Conservation (phyloP, 1,140 invertebrate species). For the Drosophila mojavensis region DNA sequence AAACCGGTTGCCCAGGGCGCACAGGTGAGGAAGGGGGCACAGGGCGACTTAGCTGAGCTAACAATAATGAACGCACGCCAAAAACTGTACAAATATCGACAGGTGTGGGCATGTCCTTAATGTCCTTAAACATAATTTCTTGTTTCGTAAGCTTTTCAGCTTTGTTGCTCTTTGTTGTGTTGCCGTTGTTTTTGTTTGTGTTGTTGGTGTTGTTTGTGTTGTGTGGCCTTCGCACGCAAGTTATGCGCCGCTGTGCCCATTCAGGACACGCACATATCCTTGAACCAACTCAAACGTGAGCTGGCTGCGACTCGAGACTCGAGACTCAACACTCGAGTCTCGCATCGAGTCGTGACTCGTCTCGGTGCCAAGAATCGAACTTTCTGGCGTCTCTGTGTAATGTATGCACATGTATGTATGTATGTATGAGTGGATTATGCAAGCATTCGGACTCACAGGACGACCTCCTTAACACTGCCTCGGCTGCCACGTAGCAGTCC, state of each 20-base stretch:
- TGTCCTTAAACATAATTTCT: conserved; percentile 73
- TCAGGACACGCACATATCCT: conserved; percentile 73
- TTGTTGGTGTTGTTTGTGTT: conserved; percentile 23
- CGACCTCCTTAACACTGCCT: conserved; percentile 36
- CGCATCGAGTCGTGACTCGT: neutral
- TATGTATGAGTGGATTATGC: conserved; percentile 63
- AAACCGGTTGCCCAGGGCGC: conserved; percentile 23
- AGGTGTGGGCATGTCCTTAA: conserved; percentile 69
- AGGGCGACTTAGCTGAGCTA: conserved; percentile 19
- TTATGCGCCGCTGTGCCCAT: conserved; percentile 48
- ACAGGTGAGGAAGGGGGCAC: neutral
- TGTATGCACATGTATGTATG: conserved; percentile 4
- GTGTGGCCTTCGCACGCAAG: conserved; percentile 73
- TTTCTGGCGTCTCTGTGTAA: neutral
- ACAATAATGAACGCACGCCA: conserved; percentile 62
- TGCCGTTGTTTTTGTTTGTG: conserved; percentile 19
- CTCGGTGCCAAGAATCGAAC: conserved; percentile 1
- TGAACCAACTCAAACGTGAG: conserved; percentile 46
- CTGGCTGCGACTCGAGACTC: neutral
- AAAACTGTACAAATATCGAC: conserved; percentile 80
- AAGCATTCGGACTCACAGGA: conserved; percentile 42
- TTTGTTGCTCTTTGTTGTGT: conserved; percentile 19
- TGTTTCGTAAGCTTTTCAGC: conserved; percentile 42
- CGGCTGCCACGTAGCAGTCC: neutral
- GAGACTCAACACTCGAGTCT: neutral